Percentiles rank a stretch among this genome's conserved stretches.
These are phyloP conservation scores for Urocyon cinereoargenteus DNA, from an alignment of 2,797 vertebrate species.

Conservation along the genomic window DNA sequence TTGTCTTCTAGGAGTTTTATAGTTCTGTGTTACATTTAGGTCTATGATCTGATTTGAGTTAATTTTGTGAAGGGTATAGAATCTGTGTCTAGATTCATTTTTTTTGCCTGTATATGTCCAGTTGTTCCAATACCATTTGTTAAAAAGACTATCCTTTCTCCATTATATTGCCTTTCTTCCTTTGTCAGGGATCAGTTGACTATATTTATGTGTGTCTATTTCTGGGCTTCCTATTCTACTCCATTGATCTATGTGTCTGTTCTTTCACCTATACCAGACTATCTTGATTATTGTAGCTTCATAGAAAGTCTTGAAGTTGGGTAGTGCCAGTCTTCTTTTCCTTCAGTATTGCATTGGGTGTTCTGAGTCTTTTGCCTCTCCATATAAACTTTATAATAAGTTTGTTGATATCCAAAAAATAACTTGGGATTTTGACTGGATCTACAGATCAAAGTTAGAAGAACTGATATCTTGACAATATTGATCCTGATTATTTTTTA, in stretches of 20 bases:
- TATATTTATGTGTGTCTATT: background rate
- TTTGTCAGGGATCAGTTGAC: background rate
- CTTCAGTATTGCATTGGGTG: background rate
- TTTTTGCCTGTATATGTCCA: background rate
- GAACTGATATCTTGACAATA: background rate
- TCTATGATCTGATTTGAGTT: background rate
- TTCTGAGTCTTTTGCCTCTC: background rate
- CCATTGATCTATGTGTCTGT: background rate
- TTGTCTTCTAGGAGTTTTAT: background rate
- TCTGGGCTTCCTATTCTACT: background rate
- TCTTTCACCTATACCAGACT: background rate
- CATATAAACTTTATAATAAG: constrained; percentile 24
- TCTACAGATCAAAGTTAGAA: background rate
- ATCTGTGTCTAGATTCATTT: background rate
- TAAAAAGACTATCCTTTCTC: background rate
- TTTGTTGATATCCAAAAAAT: constrained; percentile 13
- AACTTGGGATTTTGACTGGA: constrained; percentile 54
- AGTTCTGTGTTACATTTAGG: background rate
- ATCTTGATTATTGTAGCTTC: background rate
- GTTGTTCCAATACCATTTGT: background rate
- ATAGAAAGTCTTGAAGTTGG: background rate
- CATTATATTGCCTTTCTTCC: background rate
- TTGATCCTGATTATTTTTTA: constrained; percentile 7
- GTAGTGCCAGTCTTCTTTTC: background rate
- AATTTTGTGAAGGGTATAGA: background rate